Conservation (phyloP, 2,113 vertebrate genomes). For the Xiphophorus maculatus region DNA sequence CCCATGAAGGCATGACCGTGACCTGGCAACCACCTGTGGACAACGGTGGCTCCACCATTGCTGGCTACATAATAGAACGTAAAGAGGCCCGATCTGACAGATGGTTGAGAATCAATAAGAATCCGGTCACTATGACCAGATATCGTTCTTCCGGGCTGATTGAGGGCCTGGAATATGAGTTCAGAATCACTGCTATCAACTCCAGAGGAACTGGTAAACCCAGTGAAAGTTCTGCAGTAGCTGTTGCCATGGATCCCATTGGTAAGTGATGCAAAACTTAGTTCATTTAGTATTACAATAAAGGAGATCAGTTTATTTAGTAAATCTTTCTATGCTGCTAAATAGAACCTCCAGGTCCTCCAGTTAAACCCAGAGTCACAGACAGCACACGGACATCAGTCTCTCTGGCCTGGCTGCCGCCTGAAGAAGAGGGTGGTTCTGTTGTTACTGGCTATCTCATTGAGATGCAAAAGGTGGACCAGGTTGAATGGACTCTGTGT, state of each 20-base stretch:
- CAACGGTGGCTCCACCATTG: constrained; percentile 89
- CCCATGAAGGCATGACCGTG: constrained; percentile 96
- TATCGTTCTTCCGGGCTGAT: constrained; percentile 94
- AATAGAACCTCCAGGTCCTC: constrained; percentile 92
- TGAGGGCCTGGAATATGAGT: constrained; percentile 95
- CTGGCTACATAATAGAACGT: constrained; percentile 95
- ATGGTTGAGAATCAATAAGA: constrained; percentile 94
- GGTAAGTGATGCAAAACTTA: constrained; percentile 78
- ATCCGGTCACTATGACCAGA: constrained; percentile 95
- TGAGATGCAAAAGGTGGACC: constrained; percentile 99
- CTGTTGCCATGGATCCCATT: constrained; percentile 94
- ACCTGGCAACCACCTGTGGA: constrained; percentile 93
- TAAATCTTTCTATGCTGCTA: not conserved
- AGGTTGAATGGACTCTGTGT: constrained; percentile 98
- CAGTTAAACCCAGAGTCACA: constrained; percentile 91
- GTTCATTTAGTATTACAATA: not conserved
- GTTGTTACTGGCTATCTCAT: constrained; percentile 93
- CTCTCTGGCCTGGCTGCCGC: constrained; percentile 93
- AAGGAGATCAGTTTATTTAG: constrained; percentile 1
- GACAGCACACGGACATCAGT: constrained; percentile 97
- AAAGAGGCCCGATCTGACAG: constrained; percentile 93
- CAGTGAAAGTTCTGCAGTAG: constrained; percentile 88
- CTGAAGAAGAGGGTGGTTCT: constrained; percentile 95
- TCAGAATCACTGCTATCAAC: constrained; percentile 94
- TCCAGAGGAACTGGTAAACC: constrained; percentile 93